Base-by-base conservation (phyloP, 2,113 vertebrate species). In the Talpa occidentalis region DNA sequence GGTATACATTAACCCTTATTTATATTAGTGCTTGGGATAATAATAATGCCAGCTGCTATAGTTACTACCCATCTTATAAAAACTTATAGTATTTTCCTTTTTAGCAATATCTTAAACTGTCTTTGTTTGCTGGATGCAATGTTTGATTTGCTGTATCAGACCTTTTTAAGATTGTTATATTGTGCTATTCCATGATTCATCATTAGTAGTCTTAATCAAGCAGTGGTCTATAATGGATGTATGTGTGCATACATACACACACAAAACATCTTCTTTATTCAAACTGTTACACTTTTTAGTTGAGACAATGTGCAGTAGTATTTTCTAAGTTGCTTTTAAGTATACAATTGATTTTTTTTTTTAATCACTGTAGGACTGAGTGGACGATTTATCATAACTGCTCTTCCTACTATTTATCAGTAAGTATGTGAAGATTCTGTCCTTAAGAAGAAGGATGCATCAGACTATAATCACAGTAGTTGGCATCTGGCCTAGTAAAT, bases 361-460 rank as follows among this genome's bases (percentile, higher is more conserved):
- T n/a, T 88, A 96, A 8, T 97, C 52, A 92, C 89, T 98, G 1
- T 96, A 99, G 99, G 99, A 77, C 95, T 99, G 94, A 99, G 99
- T 56, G 99, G 99, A 4, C 98, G 99, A 83, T 99, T 99, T 98
- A 97, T 99, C 96, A 99, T 99, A 95, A 99, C 99, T n/a, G 99
- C 99, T 10, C 99, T 99, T 97, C 99, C 99, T 70, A 99, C 99
- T 21, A 99, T 99, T 93, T 99, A 99, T 93, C 99, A 99, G 99
- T 99, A 98, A 99, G 99, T 99, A 94, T 80, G 28, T 70, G 69
- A 69, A 19, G 8, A 69, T 59, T 92, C 54, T 83, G 1, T 54
- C 6, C 14, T 86, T 91, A 24, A 0, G 11, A 49, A 81, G 52
- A 88, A 83, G 59, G 28, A 37, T 49, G 22, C 2, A n/a, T 49